These are phyloP conservation scores for Mellivora capensis DNA, from an alignment of 2,113 vertebrate genomes.

Conservation along the genomic window DNA sequence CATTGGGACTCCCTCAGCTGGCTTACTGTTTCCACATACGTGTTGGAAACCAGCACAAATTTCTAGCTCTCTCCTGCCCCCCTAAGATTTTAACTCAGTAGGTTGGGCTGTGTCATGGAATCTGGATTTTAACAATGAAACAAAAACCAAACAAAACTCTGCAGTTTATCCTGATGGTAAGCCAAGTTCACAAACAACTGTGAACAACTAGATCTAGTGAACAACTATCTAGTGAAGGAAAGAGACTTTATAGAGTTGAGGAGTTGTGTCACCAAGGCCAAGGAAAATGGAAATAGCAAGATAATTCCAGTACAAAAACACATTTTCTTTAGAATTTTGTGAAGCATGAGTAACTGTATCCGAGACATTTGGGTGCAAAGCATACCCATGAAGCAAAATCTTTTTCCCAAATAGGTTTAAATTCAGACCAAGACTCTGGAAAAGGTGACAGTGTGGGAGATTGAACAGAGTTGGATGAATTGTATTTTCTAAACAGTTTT, in stretches of 20 bases:
- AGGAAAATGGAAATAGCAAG: neutral
- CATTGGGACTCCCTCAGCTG: fast-evolving
- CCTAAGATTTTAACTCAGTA: neutral
- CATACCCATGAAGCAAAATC: neutral
- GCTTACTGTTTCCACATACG: neutral
- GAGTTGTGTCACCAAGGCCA: neutral
- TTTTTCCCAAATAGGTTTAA: neutral
- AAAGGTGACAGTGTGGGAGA: neutral
- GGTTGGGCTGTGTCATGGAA: neutral
- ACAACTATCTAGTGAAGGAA: neutral
- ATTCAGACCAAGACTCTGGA: neutral
- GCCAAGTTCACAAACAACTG: neutral
- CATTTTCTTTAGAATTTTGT: neutral
- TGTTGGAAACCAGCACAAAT: neutral
- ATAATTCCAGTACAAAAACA: neutral
- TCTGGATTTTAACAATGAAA: neutral
- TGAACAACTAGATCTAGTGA: neutral
- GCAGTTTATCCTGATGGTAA: neutral
- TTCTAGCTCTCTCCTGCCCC: neutral
- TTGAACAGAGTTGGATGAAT: neutral
- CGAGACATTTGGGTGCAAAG: neutral
- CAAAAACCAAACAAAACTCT: neutral
- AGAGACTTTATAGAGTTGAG: neutral
- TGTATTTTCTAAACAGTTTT: neutral
- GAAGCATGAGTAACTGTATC: neutral